These are phyloP conservation scores for Clarias fuscus DNA, from an alignment of 2,797 vertebrate species.

Conservation along the genomic window DNA sequence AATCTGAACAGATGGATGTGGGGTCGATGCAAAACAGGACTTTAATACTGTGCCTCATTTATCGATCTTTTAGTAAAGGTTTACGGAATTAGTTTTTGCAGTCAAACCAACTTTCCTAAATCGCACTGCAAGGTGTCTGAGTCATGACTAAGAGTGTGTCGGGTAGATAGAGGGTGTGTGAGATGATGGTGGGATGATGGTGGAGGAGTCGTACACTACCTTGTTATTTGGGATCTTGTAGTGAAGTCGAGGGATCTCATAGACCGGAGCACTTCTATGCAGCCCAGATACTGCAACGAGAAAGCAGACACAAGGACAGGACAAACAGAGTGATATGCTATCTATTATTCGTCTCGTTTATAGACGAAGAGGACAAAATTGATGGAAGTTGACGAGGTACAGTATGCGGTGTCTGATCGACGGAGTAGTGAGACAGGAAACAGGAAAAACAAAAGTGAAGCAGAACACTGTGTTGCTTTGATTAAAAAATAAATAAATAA, in stretches of 20 bases:
- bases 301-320: conserved; percentile 50
- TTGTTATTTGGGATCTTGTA: conserved; percentile 95
- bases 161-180: not conserved
- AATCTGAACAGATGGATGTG: conserved; percentile 17
- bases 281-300: conserved; percentile 90
- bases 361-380: not conserved
- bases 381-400: not conserved
- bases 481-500: not conserved
- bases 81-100: not conserved
- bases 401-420: not conserved
- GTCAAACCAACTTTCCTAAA: not conserved
- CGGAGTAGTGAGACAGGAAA: not conserved
- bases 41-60: not conserved
- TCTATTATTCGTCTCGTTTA: not conserved
- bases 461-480: not conserved
- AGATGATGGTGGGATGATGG: not conserved
- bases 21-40: not conserved
- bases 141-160: not conserved
- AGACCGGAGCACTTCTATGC: conserved; percentile 95
- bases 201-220: conserved; percentile 71
- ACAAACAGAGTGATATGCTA: not conserved
- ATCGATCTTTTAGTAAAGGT: not conserved
- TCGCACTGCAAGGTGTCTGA: too few relatives aligned
- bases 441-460: not conserved
- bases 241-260: conserved; percentile 98